Conservation (phyloP, 2,888 invertebrate genomes). For the Venusia cambrica region DNA sequence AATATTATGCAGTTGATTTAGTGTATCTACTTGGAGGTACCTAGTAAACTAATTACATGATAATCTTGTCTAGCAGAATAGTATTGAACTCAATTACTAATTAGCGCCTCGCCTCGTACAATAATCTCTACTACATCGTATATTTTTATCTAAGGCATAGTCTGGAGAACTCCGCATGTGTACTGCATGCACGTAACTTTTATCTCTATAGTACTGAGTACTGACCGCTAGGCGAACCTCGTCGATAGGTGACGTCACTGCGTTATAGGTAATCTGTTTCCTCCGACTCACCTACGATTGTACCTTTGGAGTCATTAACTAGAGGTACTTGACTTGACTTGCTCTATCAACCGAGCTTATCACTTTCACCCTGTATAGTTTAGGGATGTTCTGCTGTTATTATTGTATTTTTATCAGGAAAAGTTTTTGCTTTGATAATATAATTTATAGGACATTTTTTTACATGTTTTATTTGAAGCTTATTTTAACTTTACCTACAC, state of each 20-base stretch:
- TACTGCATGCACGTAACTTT: conserved; percentile 2
- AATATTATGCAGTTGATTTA: too few relatives aligned
- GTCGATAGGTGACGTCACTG: conserved; percentile 15
- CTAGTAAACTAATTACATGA: too few relatives aligned
- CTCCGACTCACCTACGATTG: conserved; percentile 36
- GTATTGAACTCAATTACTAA: conserved; percentile 1
- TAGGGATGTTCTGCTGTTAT: too few relatives aligned
- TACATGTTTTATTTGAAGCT: too few relatives aligned
- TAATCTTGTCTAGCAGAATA: too few relatives aligned
- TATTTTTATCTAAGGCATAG: conserved; percentile 6
- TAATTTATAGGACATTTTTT: too few relatives aligned
- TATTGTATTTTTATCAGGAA: too few relatives aligned
- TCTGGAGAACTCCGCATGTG: conserved; percentile 4
- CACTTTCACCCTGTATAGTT: conserved; percentile 1
- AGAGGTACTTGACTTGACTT: conserved; percentile 1
- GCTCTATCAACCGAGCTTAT: conserved; percentile 7
- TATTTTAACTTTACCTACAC: too few relatives aligned
- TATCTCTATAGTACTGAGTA: conserved; percentile 7
- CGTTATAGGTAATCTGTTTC: conserved; percentile 41
- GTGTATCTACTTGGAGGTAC: too few relatives aligned
- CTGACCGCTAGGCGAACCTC: conserved; percentile 14
- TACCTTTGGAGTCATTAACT: conserved; percentile 7
- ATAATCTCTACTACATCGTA: conserved; percentile 4
- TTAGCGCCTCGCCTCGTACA: conserved; percentile 1
- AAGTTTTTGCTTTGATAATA: too few relatives aligned